phyloP scores from a whole-genome alignment of 2,888 invertebrate species.

The Aleiodes testaceus region DNA sequence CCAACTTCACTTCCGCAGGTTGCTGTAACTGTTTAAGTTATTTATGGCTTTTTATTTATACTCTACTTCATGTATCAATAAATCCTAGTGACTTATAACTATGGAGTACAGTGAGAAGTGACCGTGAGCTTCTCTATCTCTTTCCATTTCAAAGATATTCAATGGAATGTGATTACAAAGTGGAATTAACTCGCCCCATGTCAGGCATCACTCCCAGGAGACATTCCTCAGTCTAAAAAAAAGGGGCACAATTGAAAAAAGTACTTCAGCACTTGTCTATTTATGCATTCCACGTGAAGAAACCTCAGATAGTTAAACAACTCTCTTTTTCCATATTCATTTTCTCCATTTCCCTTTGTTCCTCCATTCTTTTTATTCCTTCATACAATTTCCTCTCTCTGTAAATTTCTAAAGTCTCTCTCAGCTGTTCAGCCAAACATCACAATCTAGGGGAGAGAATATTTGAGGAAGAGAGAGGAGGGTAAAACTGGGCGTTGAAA shows the following conservation, averaged over 20 bases:
- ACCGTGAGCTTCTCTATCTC: no score
- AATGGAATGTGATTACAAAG: no score
- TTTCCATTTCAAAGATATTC: no score
- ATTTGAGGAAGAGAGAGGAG: conserved; percentile 53
- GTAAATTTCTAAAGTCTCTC: conserved; percentile 29
- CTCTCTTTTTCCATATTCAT: conserved; percentile 24
- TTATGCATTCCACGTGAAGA: conserved; percentile 40
- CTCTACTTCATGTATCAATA: background rate
- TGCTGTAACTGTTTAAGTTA: conserved; percentile 77
- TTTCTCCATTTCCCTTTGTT: conserved; percentile 26
- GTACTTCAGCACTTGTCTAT: conserved; percentile 22
- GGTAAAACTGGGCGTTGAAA: conserved; percentile 41
- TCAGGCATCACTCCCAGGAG: no score
- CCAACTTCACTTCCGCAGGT: conserved; percentile 82
- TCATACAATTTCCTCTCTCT: conserved; percentile 23
- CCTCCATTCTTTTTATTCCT: conserved; percentile 14
- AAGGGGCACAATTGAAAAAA: background rate
- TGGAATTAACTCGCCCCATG: no score
- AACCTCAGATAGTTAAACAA: conserved; percentile 40
- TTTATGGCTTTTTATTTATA: background rate
- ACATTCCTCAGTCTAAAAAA: conserved; percentile 28
- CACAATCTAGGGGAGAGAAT: conserved; percentile 49
- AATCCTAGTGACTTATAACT: background rate
- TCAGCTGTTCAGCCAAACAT: conserved; percentile 46
- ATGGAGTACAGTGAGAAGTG: no score